These are phyloP conservation scores for Uropsilus gracilis DNA, from an alignment of 2,113 vertebrate genomes.

Conservation along the genomic window DNA sequence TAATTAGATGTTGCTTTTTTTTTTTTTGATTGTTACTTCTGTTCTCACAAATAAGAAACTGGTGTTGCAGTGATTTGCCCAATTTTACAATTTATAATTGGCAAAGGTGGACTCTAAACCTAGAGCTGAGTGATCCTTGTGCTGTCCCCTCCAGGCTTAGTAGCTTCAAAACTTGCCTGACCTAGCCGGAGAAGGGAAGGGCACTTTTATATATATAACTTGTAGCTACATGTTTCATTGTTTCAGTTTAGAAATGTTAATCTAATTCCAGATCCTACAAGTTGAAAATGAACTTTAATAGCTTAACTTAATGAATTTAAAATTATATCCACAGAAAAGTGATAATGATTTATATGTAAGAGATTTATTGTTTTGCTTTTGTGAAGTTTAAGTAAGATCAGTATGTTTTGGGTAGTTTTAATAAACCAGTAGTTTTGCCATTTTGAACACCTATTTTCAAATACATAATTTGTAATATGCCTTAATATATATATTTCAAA, in stretches of 20 bases:
- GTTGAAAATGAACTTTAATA: neutral
- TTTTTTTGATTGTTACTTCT: neutral
- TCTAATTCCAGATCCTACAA: conserved; percentile 6
- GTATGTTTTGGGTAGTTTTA: conserved; percentile 7
- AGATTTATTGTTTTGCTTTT: neutral
- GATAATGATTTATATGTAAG: neutral
- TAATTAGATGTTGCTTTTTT: neutral
- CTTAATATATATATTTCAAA: too few relatives aligned
- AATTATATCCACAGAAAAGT: neutral
- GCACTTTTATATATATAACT: too few relatives aligned
- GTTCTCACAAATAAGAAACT: conserved; percentile 28
- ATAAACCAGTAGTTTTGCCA: neutral
- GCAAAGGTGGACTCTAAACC: neutral
- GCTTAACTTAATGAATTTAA: conserved; percentile 16
- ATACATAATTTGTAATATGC: too few relatives aligned
- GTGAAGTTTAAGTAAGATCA: conserved; percentile 4
- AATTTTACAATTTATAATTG: neutral
- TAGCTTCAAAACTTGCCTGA: neutral
- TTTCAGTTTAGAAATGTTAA: conserved; percentile 36
- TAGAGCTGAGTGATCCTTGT: neutral
- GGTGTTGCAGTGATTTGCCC: neutral
- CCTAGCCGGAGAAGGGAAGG: neutral
- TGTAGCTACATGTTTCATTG: neutral
- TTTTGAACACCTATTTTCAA: conserved; percentile 48
- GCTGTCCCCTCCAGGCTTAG: neutral